phyloP scores from a whole-genome alignment of 2,888 invertebrate species.

The Clepsis dumicolana region DNA sequence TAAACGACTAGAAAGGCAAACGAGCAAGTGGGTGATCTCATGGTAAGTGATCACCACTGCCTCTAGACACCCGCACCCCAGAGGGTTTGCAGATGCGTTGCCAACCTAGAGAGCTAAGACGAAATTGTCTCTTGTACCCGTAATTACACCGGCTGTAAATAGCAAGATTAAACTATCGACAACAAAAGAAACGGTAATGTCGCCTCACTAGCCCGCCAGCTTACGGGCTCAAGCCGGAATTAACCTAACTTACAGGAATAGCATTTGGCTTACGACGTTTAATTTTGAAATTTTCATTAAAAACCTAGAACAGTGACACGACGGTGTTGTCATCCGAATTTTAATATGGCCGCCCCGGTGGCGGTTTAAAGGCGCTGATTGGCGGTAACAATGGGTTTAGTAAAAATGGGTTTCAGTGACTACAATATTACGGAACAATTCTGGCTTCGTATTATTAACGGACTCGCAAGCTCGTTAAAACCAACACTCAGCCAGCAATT shows the following conservation, averaged over 20 bases:
- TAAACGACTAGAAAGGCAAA: too few species aligned
- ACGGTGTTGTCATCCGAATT: background rate
- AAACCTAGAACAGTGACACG: background rate
- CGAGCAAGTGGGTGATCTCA: too few species aligned
- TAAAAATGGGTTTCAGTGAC: too few species aligned
- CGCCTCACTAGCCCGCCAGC: background rate
- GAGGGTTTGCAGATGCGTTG: too few species aligned
- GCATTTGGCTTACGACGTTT: background rate
- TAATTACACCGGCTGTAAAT: background rate
- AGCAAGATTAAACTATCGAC: background rate
- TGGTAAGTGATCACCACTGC: too few species aligned
- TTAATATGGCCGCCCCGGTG: background rate
- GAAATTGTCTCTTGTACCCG: too few species aligned
- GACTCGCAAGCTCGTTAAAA: too few species aligned
- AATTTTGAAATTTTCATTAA: slow-evolving; percentile 14
- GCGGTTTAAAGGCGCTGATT: background rate
- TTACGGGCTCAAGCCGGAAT: background rate
- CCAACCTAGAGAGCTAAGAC: too few species aligned
- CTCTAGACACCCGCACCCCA: too few species aligned
- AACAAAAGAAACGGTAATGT: background rate
- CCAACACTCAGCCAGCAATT: too few species aligned
- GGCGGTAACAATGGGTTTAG: background rate
- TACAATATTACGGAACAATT: too few species aligned
- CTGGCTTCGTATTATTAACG: too few species aligned
- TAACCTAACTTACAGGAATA: slow-evolving; percentile 8